These are phyloP conservation scores for Rhynchonycteris naso DNA, from an alignment of 2,797 vertebrate species.

Conservation along the genomic window DNA sequence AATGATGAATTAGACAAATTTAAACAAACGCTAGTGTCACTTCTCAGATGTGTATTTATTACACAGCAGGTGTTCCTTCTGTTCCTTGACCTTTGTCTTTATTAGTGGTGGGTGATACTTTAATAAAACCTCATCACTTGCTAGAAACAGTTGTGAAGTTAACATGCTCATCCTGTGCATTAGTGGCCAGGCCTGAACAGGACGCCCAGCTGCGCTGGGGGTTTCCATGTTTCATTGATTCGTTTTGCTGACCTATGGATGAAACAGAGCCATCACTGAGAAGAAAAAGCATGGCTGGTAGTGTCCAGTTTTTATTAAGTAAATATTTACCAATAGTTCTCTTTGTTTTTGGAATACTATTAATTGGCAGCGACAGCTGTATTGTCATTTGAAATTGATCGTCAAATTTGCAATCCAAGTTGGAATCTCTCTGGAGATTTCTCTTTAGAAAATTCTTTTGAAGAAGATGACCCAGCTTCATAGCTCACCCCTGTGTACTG, in stretches of 20 bases:
- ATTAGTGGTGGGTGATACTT: slow-evolving; percentile 86
- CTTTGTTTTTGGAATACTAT: slow-evolving; percentile 82
- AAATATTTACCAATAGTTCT: slow-evolving; percentile 82
- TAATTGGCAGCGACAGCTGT: slow-evolving; percentile 84
- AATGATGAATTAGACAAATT: background rate
- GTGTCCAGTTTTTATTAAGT: slow-evolving; percentile 85
- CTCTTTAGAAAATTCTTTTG: slow-evolving; percentile 74
- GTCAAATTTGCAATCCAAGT: slow-evolving; percentile 82
- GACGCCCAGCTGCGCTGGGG: slow-evolving; percentile 78
- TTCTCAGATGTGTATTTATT: background rate
- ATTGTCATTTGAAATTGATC: slow-evolving; percentile 80
- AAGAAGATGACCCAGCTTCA: slow-evolving; percentile 74
- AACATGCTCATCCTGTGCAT: slow-evolving; percentile 68
- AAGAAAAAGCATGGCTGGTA: slow-evolving; percentile 90
- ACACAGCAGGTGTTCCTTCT: slow-evolving; percentile 27
- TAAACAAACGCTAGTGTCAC: background rate
- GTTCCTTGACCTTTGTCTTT: slow-evolving; percentile 68
- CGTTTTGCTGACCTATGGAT: slow-evolving; percentile 90
- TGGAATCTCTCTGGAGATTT: slow-evolving; percentile 84
- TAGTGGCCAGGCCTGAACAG: slow-evolving; percentile 65
- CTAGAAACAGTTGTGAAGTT: slow-evolving; percentile 75
- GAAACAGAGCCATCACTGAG: slow-evolving; percentile 91
- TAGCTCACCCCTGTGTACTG: slow-evolving; percentile 68
- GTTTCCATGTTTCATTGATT: slow-evolving; percentile 78
- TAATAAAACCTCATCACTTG: slow-evolving; percentile 81